Percentiles rank a stretch among this genome's conserved stretches.
Conservation (phyloP, 2,797 vertebrate genomes). For the Acanthiza pusilla region DNA sequence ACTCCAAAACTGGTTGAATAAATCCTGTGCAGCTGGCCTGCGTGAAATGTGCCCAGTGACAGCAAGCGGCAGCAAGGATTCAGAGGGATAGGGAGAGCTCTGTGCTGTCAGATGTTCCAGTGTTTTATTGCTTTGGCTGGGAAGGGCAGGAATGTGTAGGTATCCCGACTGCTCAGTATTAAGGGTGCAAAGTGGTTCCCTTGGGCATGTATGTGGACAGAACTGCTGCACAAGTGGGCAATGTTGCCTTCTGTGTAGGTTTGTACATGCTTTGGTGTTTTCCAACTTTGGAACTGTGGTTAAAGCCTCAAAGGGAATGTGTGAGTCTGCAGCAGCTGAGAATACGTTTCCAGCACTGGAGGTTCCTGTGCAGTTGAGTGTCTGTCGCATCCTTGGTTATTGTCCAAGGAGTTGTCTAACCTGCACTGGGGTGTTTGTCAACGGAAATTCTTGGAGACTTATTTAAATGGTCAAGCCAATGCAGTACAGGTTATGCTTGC, state of each 20-base stretch:
- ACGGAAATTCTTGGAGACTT: background rate
- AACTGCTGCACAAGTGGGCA: background rate
- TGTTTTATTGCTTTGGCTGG: conserved; percentile 14
- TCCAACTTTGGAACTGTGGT: background rate
- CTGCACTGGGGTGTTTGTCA: background rate
- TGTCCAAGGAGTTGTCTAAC: background rate
- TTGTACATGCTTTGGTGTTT: background rate
- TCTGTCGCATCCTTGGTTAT: background rate
- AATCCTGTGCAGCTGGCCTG: conserved; percentile 59
- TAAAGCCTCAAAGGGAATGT: background rate
- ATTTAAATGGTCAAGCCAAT: background rate
- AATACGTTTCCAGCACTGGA: background rate
- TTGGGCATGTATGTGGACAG: background rate
- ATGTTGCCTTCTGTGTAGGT: background rate
- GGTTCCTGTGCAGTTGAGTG: background rate
- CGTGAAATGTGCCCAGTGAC: conserved; percentile 25
- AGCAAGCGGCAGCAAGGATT: background rate
- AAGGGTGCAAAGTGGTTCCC: background rate
- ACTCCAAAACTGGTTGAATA: conserved; percentile 27
- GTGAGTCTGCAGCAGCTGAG: background rate
- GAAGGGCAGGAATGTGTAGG: background rate
- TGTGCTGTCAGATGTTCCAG: background rate
- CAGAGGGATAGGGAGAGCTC: background rate
- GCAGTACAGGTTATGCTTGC: background rate
- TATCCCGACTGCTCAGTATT: background rate